Base-by-base conservation (phyloP, 2,797 vertebrate species). In the Galaxias olidus region DNA sequence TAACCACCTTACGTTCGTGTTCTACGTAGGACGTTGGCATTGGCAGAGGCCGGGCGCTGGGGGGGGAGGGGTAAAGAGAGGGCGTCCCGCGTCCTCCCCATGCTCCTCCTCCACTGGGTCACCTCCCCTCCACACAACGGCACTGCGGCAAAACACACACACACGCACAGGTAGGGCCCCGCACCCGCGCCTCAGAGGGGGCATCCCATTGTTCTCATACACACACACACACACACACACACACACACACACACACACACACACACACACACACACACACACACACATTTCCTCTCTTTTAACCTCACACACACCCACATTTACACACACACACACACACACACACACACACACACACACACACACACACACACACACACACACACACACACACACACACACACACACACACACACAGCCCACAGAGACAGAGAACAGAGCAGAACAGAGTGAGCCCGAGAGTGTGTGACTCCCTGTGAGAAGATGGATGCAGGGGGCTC, bases 401-500 rank as follows among this genome's bases (percentile, higher is more conserved):
- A 61, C 17, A 67, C 20, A 53, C 40, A 43, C 18, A 19, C 49
- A 61, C 18, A 45, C 9, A 20, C 50, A 55, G n/a, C 18, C 47
- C 42, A 58, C 12, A 44, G 30, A 30, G 30, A 30, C n/a, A 6
- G 30, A 30, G 3, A 30, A 30, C 30, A 6, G 30, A 30, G 30
- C 6, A 30, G n/a, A n/a, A n/a, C n/a, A n/a, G n/a, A n/a, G n/a
- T n/a, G n/a, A n/a, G n/a, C n/a, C n/a, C n/a, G n/a, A 30, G 30
- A 30, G 48, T 45, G n/a, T 18, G n/a, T 17, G 51, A 18, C 10
- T 19, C 10, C 10, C 18, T 52, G 15, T 52, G 60, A 8, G 60
- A 81, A 80, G 83, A 86, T 87, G 75, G 79, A 86, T 84, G 82
- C 63, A 66, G 61, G 65, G 65, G 66, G 72, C 84, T 75, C 48